Evolutionary conservation across 2,113 vertebrate species (phyloP).

Genomic region (Brachypteracias leptosomus): DNA sequence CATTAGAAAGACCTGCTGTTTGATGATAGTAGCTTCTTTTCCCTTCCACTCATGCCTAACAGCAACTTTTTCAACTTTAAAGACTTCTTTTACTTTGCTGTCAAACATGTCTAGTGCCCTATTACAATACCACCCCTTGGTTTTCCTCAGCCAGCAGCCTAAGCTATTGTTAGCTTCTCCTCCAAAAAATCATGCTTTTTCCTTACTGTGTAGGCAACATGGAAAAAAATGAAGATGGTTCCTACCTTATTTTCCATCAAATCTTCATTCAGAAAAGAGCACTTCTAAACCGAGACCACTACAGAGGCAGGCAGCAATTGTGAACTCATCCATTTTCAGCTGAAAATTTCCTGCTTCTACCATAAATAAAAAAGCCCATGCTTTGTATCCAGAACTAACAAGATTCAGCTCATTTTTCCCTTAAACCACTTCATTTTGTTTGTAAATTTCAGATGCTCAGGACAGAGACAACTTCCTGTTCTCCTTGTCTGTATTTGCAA

Average conservation of each 20-base stretch:
- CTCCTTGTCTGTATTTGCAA: not conserved
- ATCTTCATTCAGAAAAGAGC: not conserved
- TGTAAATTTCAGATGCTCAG: not conserved
- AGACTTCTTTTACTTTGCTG: not conserved
- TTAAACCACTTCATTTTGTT: not conserved
- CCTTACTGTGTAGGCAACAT: not conserved
- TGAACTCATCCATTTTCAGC: not conserved
- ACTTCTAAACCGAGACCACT: not conserved
- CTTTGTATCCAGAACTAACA: not conserved
- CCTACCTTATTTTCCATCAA: not conserved
- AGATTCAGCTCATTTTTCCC: not conserved
- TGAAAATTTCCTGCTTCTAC: not conserved
- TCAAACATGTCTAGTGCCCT: not conserved
- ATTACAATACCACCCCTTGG: not conserved
- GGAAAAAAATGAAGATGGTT: not conserved
- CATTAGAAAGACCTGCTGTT: not conserved
- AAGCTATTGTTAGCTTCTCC: not conserved
- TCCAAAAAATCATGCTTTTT: not conserved
- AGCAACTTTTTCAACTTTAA: not conserved
- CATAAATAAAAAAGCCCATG: not conserved
- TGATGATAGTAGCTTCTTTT: not conserved
- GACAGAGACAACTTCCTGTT: not conserved
- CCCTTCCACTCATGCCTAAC: not conserved
- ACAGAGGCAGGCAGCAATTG: not conserved
- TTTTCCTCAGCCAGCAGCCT: not conserved